Conservation (phyloP, 2,797 vertebrate species). For the Pteronotus mesoamericanus region DNA sequence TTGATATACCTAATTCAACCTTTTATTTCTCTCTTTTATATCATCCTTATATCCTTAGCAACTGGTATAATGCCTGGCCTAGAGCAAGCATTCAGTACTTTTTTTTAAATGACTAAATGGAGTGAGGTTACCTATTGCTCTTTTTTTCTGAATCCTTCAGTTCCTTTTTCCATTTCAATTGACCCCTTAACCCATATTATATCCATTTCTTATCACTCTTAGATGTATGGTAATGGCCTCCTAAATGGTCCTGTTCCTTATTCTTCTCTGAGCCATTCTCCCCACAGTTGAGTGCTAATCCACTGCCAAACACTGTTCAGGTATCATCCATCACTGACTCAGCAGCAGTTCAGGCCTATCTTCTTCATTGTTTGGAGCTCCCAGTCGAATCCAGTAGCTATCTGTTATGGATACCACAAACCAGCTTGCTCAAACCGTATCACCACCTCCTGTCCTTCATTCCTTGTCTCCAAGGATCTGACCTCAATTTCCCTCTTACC, state of each 20-base stretch:
- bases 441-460: background rate
- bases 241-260: background rate
- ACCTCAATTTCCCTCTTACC: background rate
- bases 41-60: background rate
- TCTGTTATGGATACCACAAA: background rate
- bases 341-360: background rate
- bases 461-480: background rate
- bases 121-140: background rate
- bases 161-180: background rate
- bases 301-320: background rate
- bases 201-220: background rate
- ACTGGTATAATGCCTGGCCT: background rate
- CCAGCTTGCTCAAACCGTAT: background rate
- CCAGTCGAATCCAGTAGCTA: background rate
- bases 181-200: background rate
- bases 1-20: background rate
- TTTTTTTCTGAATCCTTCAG: background rate
- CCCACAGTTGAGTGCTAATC: background rate
- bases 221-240: background rate
- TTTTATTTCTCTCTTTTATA: background rate
- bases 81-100: background rate
- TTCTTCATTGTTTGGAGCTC: background rate
- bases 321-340: background rate
- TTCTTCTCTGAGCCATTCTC: background rate
- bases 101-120: background rate